A percentile compares a stretch with the other conserved stretches of the same genome.
These are phyloP conservation scores for Emydocephalus ijimae DNA, from an alignment of 2,113 vertebrate genomes.

Conservation along the genomic window DNA sequence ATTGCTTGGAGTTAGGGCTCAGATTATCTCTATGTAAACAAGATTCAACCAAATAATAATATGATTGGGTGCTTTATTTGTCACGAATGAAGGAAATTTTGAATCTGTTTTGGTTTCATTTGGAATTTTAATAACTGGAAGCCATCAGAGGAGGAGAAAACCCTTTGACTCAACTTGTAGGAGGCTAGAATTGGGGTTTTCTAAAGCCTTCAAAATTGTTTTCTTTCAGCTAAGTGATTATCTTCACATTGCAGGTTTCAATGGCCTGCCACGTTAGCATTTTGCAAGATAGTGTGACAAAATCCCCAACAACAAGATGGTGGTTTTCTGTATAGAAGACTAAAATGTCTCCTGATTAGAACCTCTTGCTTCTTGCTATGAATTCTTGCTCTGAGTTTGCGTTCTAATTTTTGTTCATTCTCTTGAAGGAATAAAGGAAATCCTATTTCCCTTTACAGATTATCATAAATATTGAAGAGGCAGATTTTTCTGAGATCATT, in stretches of 20 bases:
- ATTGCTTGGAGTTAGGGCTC: conserved; percentile 7
- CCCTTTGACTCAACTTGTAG: not conserved
- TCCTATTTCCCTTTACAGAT: conserved; percentile 74
- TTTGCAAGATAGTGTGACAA: conserved; percentile 64
- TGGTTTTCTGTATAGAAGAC: conserved; percentile 61
- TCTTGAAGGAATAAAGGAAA: conserved; percentile 71
- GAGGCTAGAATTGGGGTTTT: conserved; percentile 34
- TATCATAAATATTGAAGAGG: conserved; percentile 85
- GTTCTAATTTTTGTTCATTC: conserved; percentile 64
- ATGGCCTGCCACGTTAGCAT: conserved; percentile 52
- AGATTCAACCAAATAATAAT: conserved; percentile 13
- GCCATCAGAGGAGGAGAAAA: conserved; percentile 42
- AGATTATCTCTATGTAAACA: conserved; percentile 30
- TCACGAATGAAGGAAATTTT: not conserved
- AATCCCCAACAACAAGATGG: conserved; percentile 61
- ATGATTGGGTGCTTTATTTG: conserved; percentile 14
- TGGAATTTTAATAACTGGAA: conserved; percentile 51
- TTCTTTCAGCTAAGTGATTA: conserved; percentile 35
- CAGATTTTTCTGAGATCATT: conserved; percentile 86
- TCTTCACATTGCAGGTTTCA: conserved; percentile 41
- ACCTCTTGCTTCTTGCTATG: conserved; percentile 59
- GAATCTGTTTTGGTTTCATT: conserved; percentile 45
- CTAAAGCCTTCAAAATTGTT: conserved; percentile 42
- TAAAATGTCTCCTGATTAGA: conserved; percentile 67
- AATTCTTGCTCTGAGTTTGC: conserved; percentile 58